Percentiles rank a stretch among this genome's conserved stretches.
Conservation (phyloP, 2,113 vertebrate species). For the Anarrhichthys ocellatus region DNA sequence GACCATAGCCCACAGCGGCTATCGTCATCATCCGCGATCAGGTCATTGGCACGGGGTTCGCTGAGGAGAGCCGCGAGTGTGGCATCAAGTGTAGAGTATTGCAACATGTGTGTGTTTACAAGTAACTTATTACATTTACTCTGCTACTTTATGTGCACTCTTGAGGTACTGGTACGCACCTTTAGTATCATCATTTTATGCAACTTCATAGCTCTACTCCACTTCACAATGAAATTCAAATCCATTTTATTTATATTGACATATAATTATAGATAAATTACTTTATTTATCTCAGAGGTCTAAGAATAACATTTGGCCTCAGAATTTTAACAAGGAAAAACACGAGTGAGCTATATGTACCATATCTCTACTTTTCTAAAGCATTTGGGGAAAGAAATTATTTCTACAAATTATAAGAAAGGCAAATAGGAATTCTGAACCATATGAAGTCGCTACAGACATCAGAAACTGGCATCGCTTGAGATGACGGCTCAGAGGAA, state of each 20-base stretch:
- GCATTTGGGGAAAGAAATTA: background rate
- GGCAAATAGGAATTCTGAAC: background rate
- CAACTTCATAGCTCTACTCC: background rate
- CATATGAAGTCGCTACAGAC: no score
- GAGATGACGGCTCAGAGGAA: no score
- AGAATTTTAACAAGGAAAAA: no score
- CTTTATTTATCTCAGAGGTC: background rate
- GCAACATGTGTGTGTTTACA: constrained; percentile 29
- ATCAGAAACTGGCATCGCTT: no score
- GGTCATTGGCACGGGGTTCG: constrained; percentile 73
- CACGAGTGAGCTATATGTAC: no score
- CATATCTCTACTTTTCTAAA: background rate
- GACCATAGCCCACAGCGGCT: constrained; percentile 39
- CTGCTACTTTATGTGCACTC: background rate
- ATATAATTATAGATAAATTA: no score
- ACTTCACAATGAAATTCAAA: background rate
- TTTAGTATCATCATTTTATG: background rate
- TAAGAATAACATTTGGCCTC: background rate
- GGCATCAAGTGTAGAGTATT: constrained; percentile 6
- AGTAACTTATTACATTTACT: background rate
- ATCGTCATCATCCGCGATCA: constrained; percentile 50
- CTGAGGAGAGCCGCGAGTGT: constrained; percentile 10
- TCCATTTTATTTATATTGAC: background rate
- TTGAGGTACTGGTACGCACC: background rate
- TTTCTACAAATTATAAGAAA: background rate